Conservation (phyloP, 2,797 vertebrate species). For the Rhynchonycteris naso region DNA sequence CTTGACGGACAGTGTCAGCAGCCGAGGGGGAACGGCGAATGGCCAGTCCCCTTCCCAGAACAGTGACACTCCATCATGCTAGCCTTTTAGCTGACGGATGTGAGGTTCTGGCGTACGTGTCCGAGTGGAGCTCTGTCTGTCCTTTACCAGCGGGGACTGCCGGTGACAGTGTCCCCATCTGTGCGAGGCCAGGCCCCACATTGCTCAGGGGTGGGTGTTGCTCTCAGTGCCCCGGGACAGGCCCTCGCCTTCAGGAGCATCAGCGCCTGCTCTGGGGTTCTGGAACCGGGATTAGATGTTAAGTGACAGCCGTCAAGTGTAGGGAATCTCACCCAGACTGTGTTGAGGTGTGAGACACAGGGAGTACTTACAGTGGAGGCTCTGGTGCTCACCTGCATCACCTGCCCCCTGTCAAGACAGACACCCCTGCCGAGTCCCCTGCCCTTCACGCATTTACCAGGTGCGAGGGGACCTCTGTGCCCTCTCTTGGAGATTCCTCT, state of each 20-base stretch:
- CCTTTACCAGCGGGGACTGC: not conserved
- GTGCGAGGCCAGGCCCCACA: accelerated
- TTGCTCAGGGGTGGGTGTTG: not conserved
- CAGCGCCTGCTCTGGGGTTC: not conserved
- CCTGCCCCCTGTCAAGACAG: too few species aligned
- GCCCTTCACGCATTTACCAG: too few species aligned
- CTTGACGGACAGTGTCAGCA: not conserved
- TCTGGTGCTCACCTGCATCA: too few species aligned
- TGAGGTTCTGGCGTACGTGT: accelerated
- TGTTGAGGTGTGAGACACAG: not conserved
- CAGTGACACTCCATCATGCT: accelerated
- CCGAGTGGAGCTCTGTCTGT: too few species aligned
- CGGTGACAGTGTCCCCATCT: accelerated
- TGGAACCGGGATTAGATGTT: not conserved
- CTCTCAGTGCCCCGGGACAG: accelerated
- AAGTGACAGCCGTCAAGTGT: not conserved
- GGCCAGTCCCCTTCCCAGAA: too few species aligned
- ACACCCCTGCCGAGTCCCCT: not conserved
- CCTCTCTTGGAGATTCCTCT: not conserved
- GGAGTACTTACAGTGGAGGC: too few species aligned
- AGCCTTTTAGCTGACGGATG: accelerated
- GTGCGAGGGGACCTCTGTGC: not conserved
- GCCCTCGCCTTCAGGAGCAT: not conserved
- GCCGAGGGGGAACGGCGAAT: accelerated
- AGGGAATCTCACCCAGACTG: not conserved